Percentiles rank a stretch among this genome's conserved stretches.
These are phyloP conservation scores for Mechanitis messenoides DNA, from an alignment of 2,888 invertebrate species.

Conservation along the genomic window DNA sequence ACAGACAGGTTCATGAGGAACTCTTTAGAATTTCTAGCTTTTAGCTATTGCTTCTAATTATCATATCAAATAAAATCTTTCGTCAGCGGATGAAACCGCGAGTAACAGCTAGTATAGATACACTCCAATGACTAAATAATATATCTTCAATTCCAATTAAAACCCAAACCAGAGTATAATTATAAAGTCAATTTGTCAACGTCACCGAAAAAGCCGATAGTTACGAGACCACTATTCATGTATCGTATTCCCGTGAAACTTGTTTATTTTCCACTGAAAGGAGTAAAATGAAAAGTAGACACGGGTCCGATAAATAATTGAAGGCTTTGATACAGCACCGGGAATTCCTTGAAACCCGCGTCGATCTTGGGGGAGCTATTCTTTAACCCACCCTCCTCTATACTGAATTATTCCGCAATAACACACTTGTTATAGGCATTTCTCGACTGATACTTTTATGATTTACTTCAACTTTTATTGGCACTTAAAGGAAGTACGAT, in stretches of 20 bases:
- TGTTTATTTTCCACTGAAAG: constrained; percentile 64
- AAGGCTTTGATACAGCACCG: constrained; percentile 73
- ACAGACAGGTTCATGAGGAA: no score
- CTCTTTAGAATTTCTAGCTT: no score
- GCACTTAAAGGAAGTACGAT: constrained; percentile 76
- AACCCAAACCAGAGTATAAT: constrained; percentile 33
- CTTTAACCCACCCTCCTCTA: constrained; percentile 66
- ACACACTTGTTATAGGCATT: constrained; percentile 76
- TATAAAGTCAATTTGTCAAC: constrained; percentile 52
- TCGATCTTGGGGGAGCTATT: constrained; percentile 70
- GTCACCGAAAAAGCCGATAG: constrained; percentile 32
- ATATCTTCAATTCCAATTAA: constrained; percentile 15
- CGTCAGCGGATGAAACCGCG: no score
- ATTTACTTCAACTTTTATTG: constrained; percentile 77
- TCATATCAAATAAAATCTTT: no score
- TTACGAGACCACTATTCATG: constrained; percentile 31
- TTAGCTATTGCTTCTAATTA: no score
- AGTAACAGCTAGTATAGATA: no score
- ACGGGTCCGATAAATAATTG: constrained; percentile 76
- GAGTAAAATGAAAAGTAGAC: constrained; percentile 76
- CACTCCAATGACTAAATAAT: neutral
- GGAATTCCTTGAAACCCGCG: constrained; percentile 61
- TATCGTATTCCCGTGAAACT: constrained; percentile 62
- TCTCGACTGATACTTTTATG: constrained; percentile 75
- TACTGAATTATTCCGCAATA: constrained; percentile 76